These are phyloP conservation scores for Trissoscelio sp. DNA, from an alignment of 2,888 invertebrate genomes.

Conservation along the genomic window DNA sequence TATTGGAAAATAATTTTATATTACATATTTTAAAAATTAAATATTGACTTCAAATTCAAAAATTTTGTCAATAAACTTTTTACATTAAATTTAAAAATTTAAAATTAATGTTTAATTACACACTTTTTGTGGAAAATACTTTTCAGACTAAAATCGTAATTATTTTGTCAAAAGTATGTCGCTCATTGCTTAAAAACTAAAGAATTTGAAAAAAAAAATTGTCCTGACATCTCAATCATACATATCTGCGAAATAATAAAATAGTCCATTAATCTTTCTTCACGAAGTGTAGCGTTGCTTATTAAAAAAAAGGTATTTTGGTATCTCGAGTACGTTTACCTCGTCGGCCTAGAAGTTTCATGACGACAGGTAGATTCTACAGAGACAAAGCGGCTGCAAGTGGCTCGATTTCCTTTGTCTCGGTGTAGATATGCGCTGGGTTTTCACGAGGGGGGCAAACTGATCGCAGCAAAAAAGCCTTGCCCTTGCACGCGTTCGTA, in stretches of 20 bases:
- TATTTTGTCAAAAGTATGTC: background rate
- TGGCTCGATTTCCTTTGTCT: conserved; percentile 61
- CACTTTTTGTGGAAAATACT: no score
- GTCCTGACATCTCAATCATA: conserved; percentile 1
- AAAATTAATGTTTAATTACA: no score
- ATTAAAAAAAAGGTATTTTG: conserved; percentile 30
- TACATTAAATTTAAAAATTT: no score
- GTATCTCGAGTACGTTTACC: conserved; percentile 55
- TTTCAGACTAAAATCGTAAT: no score
- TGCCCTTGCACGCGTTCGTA: conserved; percentile 77
- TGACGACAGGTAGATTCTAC: conserved; percentile 32
- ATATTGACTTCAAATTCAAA: no score
- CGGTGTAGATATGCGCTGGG: conserved; percentile 14
- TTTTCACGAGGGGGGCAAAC: conserved; percentile 45
- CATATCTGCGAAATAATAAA: conserved; percentile 13
- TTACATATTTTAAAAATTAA: no score
- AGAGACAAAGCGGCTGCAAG: conserved; percentile 37
- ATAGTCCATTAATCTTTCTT: conserved; percentile 34
- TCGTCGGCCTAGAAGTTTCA: conserved; percentile 52
- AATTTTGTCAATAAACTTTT: no score
- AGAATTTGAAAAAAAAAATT: background rate
- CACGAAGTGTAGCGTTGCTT: conserved; percentile 2
- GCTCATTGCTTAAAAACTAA: no score
- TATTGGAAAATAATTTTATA: no score
- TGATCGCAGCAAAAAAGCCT: conserved; percentile 71